A percentile compares a stretch with the other conserved stretches of the same genome.
These are phyloP conservation scores for Drosophila auraria DNA, from an alignment of 1,140 invertebrate genomes.

Conservation along the genomic window DNA sequence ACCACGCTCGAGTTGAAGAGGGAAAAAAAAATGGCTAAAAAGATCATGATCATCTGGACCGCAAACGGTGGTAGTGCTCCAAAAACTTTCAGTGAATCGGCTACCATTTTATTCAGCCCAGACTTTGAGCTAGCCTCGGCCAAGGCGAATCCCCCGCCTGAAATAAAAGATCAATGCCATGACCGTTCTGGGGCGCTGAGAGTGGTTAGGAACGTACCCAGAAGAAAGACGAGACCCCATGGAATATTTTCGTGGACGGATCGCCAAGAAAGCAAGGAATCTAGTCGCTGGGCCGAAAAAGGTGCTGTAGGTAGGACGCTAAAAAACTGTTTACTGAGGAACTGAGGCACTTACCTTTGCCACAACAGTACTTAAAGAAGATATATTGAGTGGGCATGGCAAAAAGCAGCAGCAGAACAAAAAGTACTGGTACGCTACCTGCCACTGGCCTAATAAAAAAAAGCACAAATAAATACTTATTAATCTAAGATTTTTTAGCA, in stretches of 20 bases:
- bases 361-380: constrained; percentile 62
- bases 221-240: constrained; percentile 58
- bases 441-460: constrained; percentile 87
- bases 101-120: constrained; percentile 90
- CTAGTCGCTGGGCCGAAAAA: constrained; percentile 47
- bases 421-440: constrained; percentile 91
- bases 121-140: constrained; percentile 92
- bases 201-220: constrained; percentile 31
- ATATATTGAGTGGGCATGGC: constrained; percentile 89
- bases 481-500: too few relatives aligned
- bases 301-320: constrained; percentile 30
- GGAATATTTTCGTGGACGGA: constrained; percentile 33
- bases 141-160: constrained; percentile 93
- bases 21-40: constrained; percentile 87
- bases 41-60: constrained; percentile 85
- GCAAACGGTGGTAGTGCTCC: constrained; percentile 86
- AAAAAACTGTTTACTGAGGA: too few relatives aligned
- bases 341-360: constrained; percentile 27
- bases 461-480: too few relatives aligned
- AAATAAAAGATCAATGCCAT: not conserved
- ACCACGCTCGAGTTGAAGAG: constrained; percentile 93
- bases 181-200: not conserved
- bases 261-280: constrained; percentile 45
- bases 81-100: constrained; percentile 87
- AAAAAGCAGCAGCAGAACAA: constrained; percentile 91